phyloP scores from a whole-genome alignment of 2,113 vertebrate genomes.

The Tichodroma muraria region DNA sequence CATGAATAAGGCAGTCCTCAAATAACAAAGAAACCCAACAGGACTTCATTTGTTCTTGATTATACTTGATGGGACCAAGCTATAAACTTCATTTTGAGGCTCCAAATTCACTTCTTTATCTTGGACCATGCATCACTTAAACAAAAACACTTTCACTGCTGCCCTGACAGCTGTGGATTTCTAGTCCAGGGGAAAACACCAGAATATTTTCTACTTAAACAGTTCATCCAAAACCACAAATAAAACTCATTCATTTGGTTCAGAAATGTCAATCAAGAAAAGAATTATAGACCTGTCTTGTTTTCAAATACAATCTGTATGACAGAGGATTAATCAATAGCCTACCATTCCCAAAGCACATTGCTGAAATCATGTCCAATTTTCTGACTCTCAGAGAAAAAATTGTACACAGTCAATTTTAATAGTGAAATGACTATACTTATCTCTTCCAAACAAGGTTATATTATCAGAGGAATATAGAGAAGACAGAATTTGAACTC shows the following conservation, averaged over 20 bases:
- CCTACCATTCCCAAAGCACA: constrained; percentile 34
- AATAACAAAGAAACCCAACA: neutral
- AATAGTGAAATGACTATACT: constrained; percentile 42
- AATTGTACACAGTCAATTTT: neutral
- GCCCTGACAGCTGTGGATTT: neutral
- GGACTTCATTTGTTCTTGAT: neutral
- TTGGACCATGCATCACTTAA: neutral
- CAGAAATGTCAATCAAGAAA: constrained; percentile 38
- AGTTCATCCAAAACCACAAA: neutral
- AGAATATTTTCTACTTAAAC: constrained; percentile 3
- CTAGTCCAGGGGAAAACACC: neutral
- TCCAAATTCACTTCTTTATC: neutral
- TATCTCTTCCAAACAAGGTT: constrained; percentile 47
- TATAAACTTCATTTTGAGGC: neutral
- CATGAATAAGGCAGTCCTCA: neutral
- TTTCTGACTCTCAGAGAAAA: constrained; percentile 7
- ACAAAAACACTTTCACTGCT: neutral
- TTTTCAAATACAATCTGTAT: constrained; percentile 34
- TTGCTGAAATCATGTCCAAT: constrained; percentile 33
- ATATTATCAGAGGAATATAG: constrained; percentile 7
- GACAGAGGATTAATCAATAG: constrained; percentile 49
- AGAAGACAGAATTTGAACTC: constrained; percentile 6
- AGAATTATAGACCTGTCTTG: constrained; percentile 32
- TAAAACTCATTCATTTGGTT: neutral
- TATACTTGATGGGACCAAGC: neutral